Evolutionary conservation across 2,888 invertebrate species (phyloP), one percentile per base, ranked within the genome.

Genomic region (Dryococelus australis): DNA sequence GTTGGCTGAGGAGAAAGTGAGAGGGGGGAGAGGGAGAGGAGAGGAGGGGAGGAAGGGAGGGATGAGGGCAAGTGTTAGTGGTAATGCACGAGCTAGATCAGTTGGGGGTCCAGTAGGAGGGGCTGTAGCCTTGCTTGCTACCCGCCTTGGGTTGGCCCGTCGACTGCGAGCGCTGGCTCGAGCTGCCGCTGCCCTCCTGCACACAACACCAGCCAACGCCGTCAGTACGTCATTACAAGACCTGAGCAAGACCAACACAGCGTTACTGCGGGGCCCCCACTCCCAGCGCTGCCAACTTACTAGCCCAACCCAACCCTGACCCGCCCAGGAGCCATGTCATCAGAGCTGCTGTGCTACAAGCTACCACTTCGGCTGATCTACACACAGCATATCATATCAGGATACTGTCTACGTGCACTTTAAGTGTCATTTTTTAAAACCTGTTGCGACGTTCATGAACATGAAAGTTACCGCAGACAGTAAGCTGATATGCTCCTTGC

Each of bases 121-220:
- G 92, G 90, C 91, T 92, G 93, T 95, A 95, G 89, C 93, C 92
- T 89, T 95, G 95, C 93, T 95, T 95, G 91, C 94, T 94, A 87
- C 93, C 93, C 53, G 92, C 91, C 90, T 94, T 94, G 87, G 94
- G 93, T 90, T 94, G 94, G 92, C 94, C 94, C 85, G 93, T 92
- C 86, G 92, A 91, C 91, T 94, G 94, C 88, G 94, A 93, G 87
- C 94, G 92, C 89, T 94, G 93, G 86, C 93, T 92, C 0, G 93
- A 94, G 88, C 93, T 91, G 92, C 91, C 93, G 92, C 93, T 93
- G 87, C 94, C 94, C 92, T 95, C 95, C 95, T 95, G 93, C 13
- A 92, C 88, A 51, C 26, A 51, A 53, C 51, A 85, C 85, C 65
- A n/a, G 65, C 65, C 65, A 65, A 20, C 65, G 65, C 65, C 65